A percentile compares a stretch with the other conserved stretches of the same genome.
Evolutionary conservation across 2,797 vertebrate species (phyloP).

Genomic region (Peromyscus attwateri): DNA sequence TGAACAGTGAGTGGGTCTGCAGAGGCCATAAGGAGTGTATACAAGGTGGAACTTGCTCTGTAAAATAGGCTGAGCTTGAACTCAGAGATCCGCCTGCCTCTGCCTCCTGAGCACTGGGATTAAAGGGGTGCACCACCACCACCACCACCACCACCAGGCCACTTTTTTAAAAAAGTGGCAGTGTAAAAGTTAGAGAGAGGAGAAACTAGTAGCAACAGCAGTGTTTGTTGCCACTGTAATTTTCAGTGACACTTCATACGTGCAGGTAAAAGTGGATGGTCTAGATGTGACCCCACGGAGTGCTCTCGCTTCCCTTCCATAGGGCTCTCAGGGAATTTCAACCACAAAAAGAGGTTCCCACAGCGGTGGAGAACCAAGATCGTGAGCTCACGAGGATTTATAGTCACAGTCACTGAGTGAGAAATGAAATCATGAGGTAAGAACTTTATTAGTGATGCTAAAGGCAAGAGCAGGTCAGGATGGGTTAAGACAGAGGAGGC

Average conservation of each 20-base stretch:
- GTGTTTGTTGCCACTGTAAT: not conserved
- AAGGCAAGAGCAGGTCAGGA: conserved; percentile 74
- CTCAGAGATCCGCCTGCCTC: not conserved
- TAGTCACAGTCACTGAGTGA: conserved; percentile 74
- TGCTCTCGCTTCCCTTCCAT: conserved; percentile 10
- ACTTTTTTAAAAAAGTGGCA: not conserved
- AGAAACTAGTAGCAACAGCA: not conserved
- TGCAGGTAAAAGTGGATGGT: conserved; percentile 5
- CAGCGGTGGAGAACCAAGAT: conserved; percentile 58
- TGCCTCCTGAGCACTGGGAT: not conserved
- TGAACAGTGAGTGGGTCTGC: not conserved
- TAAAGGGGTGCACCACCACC: not conserved
- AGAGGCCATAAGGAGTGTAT: not conserved
- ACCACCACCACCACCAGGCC: not conserved
- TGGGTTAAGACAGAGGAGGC: conserved; percentile 69
- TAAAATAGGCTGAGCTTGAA: not conserved
- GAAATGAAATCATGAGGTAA: conserved; percentile 79
- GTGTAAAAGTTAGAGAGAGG: not conserved
- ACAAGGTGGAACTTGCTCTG: not conserved
- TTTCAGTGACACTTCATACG: not conserved
- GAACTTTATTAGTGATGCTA: conserved; percentile 72
- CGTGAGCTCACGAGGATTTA: conserved; percentile 69
- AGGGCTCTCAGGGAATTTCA: conserved; percentile 64
- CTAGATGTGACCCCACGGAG: not conserved
- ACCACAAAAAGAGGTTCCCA: conserved; percentile 49